A percentile compares a stretch with the other conserved stretches of the same genome.
phyloP scores from a whole-genome alignment of 23 tunicate species.

The Halocynthia roretzi region DNA sequence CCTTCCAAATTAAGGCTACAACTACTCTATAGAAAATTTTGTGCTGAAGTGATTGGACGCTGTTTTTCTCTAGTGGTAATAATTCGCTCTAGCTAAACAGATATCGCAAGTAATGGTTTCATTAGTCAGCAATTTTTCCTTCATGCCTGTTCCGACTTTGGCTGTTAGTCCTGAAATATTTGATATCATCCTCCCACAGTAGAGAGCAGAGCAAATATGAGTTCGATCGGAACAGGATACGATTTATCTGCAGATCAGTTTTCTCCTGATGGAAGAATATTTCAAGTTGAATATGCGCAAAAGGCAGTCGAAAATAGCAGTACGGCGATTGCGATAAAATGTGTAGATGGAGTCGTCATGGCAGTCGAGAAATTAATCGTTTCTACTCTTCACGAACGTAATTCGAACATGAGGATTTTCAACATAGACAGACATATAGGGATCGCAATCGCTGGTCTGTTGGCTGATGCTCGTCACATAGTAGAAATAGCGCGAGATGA shows the following conservation, averaged over 20 bases:
- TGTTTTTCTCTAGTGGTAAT: no score
- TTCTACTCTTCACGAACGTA: conserved; percentile 71
- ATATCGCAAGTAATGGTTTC: no score
- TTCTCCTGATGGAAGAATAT: conserved; percentile 96
- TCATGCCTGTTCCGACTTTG: no score
- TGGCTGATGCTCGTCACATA: conserved; percentile 90
- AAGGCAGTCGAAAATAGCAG: conserved; percentile 99
- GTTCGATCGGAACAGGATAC: conserved; percentile 97
- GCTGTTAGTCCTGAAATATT: no score
- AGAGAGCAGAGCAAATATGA: conserved; percentile 42
- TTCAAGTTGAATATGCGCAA: conserved; percentile 97
- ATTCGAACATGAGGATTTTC: conserved; percentile 79
- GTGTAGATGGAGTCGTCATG: conserved; percentile 87
- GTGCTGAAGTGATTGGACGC: no score
- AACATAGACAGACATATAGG: conserved; percentile 93
- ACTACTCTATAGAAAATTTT: no score
- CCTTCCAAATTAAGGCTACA: no score
- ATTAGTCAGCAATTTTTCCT: no score
- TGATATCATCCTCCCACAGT: no score
- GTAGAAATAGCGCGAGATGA: conserved; percentile 89
- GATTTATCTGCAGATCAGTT: conserved; percentile 93
- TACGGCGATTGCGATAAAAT: conserved; percentile 84
- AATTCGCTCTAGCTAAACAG: no score
- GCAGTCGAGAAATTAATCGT: conserved; percentile 87
- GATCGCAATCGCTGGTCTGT: conserved; percentile 93